These are phyloP conservation scores for Isaurus tuberculatus DNA, from an alignment of 92 coral and sea anemone genomes.

Conservation along the genomic window DNA sequence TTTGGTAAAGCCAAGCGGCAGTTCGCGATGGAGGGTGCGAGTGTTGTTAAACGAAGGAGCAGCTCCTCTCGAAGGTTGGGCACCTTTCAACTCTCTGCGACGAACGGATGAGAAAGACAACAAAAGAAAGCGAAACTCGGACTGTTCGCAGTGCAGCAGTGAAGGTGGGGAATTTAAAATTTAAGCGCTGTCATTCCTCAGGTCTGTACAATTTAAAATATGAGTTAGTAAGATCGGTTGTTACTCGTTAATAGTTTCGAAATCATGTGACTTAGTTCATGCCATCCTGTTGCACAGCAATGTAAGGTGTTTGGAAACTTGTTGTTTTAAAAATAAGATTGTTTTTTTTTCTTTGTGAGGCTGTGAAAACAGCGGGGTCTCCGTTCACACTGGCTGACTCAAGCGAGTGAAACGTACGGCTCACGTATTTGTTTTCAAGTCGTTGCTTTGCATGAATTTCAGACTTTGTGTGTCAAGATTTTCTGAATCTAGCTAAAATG, in stretches of 20 bases:
- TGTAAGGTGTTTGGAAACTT: background rate
- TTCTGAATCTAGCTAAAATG: conserved; percentile 14
- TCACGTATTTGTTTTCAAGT: background rate
- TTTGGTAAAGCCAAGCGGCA: conserved; percentile 90
- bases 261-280: conserved; percentile 3
- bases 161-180: conserved; percentile 74
- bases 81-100: conserved; percentile 80
- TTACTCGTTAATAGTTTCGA: background rate
- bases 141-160: conserved; percentile 97
- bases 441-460: background rate
- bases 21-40: conserved; percentile 93
- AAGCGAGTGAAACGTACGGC: background rate
- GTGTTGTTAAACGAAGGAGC: conserved; percentile 85
- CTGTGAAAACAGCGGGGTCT: background rate
- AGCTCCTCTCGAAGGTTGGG: conserved; percentile 92
- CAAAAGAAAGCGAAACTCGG: conserved; percentile 86
- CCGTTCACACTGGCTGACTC: background rate
- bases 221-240: background rate
- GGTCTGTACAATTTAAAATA: background rate
- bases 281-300: background rate
- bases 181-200: background rate
- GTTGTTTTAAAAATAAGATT: background rate
- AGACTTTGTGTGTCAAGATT: background rate
- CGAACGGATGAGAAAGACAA: conserved; percentile 83
- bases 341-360: background rate